phyloP scores from a whole-genome alignment of 2,797 vertebrate genomes.

The Pangasius djambal region DNA sequence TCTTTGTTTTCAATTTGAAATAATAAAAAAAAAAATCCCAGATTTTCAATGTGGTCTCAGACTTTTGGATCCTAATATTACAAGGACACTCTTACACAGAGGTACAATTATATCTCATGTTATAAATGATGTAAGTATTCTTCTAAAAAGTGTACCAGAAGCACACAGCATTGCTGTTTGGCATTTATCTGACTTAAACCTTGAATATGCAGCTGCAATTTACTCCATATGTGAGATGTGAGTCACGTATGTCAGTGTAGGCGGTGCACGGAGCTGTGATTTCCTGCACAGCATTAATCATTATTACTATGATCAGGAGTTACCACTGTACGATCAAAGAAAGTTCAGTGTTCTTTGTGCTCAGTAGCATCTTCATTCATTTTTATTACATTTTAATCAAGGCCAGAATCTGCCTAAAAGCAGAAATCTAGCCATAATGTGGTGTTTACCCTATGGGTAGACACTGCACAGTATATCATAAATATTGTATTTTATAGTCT shows the following conservation, averaged over 20 bases:
- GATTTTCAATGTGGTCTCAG: too few species aligned
- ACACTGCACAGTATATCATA: background rate
- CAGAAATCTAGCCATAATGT: too few species aligned
- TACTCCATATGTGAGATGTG: background rate
- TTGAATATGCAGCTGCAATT: background rate
- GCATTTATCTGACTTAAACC: background rate
- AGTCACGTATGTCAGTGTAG: background rate
- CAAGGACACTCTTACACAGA: too few species aligned
- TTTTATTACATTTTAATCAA: too few species aligned
- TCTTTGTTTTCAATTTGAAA: too few species aligned
- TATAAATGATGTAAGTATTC: too few species aligned
- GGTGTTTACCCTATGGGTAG: too few species aligned
- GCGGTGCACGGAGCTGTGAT: background rate
- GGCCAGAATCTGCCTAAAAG: background rate
- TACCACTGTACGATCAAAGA: background rate
- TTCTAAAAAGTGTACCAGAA: too few species aligned
- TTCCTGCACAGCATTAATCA: background rate
- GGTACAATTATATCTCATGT: too few species aligned
- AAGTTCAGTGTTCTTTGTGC: background rate
- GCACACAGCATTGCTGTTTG: background rate
- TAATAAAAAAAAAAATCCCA: too few species aligned
- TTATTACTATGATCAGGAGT: background rate
- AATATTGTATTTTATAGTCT: background rate
- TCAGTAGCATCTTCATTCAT: background rate
- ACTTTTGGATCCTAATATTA: too few species aligned